These are phyloP conservation scores for Diuraphis noxia DNA, from an alignment of 1,140 invertebrate species.

Conservation along the genomic window DNA sequence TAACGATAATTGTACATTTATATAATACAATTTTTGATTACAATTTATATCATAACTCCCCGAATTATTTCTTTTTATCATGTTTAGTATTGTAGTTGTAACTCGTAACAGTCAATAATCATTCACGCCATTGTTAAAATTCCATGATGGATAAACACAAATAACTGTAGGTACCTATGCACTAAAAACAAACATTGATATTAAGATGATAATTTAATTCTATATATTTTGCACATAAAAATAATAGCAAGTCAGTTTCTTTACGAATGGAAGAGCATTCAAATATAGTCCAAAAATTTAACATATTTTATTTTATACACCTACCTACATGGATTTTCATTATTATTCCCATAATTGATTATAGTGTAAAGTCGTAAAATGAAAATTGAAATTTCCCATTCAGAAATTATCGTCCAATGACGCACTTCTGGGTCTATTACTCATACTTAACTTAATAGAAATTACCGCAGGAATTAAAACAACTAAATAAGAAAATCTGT, in stretches of 20 bases:
- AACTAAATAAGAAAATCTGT: not conserved
- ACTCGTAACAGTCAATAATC: not conserved
- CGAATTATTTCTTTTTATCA: not conserved
- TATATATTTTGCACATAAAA: not conserved
- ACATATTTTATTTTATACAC: not conserved
- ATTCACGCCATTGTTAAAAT: not conserved
- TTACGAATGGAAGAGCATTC: not conserved
- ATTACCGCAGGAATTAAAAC: not conserved
- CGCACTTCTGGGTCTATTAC: not conserved
- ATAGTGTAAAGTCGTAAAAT: not conserved
- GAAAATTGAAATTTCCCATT: not conserved
- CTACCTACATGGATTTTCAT: not conserved
- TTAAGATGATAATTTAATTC: not conserved
- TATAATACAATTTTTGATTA: not conserved
- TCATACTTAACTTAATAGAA: not conserved
- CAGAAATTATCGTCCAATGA: not conserved
- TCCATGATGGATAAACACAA: not conserved
- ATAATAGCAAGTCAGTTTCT: not conserved
- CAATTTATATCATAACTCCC: not conserved
- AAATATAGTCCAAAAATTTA: not conserved
- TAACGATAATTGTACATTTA: not conserved
- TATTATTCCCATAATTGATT: not conserved
- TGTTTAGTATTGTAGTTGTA: not conserved
- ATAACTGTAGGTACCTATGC: not conserved
- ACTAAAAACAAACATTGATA: not conserved